Conservation (phyloP, 2,797 vertebrate species). For the Selene dorsalis region DNA sequence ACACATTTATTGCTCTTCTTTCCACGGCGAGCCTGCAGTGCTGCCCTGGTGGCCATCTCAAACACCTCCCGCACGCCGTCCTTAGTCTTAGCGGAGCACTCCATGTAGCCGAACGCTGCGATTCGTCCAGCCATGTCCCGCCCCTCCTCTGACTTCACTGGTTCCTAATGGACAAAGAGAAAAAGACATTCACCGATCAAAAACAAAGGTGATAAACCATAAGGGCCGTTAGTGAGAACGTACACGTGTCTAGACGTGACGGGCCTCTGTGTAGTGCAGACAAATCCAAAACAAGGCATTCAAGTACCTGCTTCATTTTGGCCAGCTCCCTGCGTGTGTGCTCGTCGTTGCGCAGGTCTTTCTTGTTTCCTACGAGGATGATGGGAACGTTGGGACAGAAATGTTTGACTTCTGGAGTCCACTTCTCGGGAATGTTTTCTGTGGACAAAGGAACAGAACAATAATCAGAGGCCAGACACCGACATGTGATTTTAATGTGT, state of each 20-base stretch:
- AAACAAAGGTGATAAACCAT: not conserved
- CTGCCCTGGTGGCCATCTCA: constrained; percentile 99
- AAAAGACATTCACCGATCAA: not conserved
- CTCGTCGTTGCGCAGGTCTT: constrained; percentile 97
- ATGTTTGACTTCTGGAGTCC: constrained; percentile 99
- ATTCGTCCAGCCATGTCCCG: constrained; percentile 96
- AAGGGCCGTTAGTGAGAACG: too few species aligned
- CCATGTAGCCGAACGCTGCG: constrained; percentile 97
- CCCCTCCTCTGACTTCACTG: constrained; percentile 96
- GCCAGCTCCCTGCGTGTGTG: constrained; percentile 97
- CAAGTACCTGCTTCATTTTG: constrained; percentile 97
- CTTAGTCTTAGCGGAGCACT: constrained; percentile 99
- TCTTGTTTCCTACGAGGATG: constrained; percentile 99
- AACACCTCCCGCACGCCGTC: constrained; percentile 99
- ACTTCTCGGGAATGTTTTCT: constrained; percentile 99
- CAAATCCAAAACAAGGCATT: too few species aligned
- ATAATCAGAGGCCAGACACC: not conserved
- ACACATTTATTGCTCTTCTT: constrained; percentile 96
- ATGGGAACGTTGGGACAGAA: constrained; percentile 99
- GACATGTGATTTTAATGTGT: not conserved
- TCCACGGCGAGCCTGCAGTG: constrained; percentile 95
- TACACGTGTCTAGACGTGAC: too few species aligned
- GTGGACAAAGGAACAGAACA: constrained; percentile 25
- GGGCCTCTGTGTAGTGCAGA: too few species aligned
- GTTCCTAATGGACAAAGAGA: constrained; percentile 85